These are phyloP conservation scores for Harpagifer antarcticus DNA, from an alignment of 2,797 vertebrate genomes.

Conservation along the genomic window DNA sequence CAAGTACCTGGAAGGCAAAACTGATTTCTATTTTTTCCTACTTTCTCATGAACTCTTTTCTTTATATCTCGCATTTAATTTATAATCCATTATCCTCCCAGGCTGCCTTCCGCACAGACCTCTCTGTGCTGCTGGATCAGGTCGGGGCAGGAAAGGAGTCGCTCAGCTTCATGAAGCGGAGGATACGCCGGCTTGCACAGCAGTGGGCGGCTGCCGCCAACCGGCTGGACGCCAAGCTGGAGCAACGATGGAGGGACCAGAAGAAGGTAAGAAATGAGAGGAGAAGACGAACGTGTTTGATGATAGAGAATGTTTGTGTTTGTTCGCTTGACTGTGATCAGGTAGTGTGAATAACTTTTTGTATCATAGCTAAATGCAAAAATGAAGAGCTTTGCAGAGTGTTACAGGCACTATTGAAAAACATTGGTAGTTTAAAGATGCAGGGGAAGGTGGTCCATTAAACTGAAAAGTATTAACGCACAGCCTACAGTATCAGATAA, in stretches of 20 bases:
- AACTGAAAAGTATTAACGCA: neutral
- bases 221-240: slow-evolving; percentile 87
- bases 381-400: neutral
- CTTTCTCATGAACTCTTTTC: slow-evolving; percentile 2
- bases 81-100: slow-evolving; percentile 51
- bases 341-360: neutral
- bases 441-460: neutral
- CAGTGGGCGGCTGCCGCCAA: slow-evolving; percentile 91
- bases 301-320: neutral
- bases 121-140: slow-evolving; percentile 92
- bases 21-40: neutral
- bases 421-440: neutral
- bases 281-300: neutral
- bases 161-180: slow-evolving; percentile 95
- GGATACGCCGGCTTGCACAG: slow-evolving; percentile 87
- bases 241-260: slow-evolving; percentile 85
- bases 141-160: slow-evolving; percentile 95
- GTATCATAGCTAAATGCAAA: neutral
- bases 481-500: neutral
- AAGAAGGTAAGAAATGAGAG: slow-evolving; percentile 85
- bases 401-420: neutral
- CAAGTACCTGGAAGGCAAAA: neutral
- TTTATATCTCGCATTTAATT: neutral
- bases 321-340: neutral
- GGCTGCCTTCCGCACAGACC: slow-evolving; percentile 90